phyloP scores from a whole-genome alignment of 2,113 vertebrate genomes.

The Sinocyclocheilus anophthalmus region DNA sequence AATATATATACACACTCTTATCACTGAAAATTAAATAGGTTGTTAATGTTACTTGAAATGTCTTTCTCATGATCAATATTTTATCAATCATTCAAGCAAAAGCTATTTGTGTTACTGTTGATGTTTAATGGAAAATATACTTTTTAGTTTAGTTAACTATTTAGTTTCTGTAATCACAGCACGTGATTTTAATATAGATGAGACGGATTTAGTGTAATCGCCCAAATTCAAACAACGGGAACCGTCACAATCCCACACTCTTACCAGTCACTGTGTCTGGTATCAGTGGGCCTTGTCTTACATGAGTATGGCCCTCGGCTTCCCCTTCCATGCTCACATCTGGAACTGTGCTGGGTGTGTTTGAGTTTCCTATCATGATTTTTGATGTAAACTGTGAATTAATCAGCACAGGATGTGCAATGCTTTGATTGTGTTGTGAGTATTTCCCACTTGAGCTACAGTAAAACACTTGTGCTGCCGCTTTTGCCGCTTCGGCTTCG shows the following conservation, averaged over 20 bases:
- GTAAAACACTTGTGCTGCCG: constrained; percentile 52
- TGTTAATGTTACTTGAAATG: constrained; percentile 7
- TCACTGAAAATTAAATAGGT: not conserved
- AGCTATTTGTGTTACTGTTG: not conserved
- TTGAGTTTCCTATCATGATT: constrained; percentile 37
- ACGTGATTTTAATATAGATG: constrained; percentile 1
- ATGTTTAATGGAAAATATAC: not conserved
- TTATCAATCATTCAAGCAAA: not conserved
- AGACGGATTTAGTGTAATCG: constrained; percentile 7
- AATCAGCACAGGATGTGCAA: not conserved
- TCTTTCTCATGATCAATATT: not conserved
- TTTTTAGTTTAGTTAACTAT: not conserved
- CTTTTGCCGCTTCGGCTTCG: constrained; percentile 36
- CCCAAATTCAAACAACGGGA: no score
- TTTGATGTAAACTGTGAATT: constrained; percentile 28
- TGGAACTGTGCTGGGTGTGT: constrained; percentile 15
- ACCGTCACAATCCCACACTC: not conserved
- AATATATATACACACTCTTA: not conserved
- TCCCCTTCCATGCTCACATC: constrained; percentile 7
- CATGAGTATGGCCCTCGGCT: not conserved
- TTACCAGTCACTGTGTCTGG: constrained; percentile 49
- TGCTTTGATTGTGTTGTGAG: not conserved
- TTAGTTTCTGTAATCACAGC: not conserved
- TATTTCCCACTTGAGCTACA: not conserved
- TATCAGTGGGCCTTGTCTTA: constrained; percentile 45